Evolutionary conservation across 2,888 invertebrate species (phyloP).

Genomic region (Herminia tarsipennalis): DNA sequence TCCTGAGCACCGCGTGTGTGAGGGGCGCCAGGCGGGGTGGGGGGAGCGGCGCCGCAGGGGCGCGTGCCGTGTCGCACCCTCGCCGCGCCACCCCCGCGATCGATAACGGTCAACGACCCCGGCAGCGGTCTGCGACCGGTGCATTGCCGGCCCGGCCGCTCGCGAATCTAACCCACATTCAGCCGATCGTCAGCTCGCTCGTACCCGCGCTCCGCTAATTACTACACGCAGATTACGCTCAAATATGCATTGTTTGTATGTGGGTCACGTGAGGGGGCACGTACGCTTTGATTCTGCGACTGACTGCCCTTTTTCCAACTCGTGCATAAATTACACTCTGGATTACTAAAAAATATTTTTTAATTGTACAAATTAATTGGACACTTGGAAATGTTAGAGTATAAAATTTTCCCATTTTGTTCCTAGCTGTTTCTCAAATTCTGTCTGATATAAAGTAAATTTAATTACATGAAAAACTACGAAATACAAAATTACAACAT

Average conservation of each 20-base stretch:
- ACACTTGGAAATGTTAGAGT: not conserved
- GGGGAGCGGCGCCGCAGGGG: constrained; percentile 70
- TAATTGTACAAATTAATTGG: constrained; percentile 4
- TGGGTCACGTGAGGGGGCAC: constrained; percentile 55
- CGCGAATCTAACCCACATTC: constrained; percentile 76
- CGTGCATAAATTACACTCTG: constrained; percentile 11
- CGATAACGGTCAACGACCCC: constrained; percentile 84
- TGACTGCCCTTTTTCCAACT: constrained; percentile 24
- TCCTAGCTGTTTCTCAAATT: too few relatives aligned
- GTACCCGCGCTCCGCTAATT: constrained; percentile 63
- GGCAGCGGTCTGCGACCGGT: constrained; percentile 73
- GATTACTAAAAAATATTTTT: not conserved
- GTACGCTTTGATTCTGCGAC: constrained; percentile 30
- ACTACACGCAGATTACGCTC: constrained; percentile 67
- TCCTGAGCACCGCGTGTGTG: constrained; percentile 53
- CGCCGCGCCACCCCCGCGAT: constrained; percentile 61
- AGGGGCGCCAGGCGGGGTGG: constrained; percentile 22
- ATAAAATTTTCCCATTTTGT: too few relatives aligned
- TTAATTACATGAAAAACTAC: too few relatives aligned
- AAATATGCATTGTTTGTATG: constrained; percentile 65
- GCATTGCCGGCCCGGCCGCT: constrained; percentile 65
- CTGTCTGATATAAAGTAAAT: too few relatives aligned
- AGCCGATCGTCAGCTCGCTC: constrained; percentile 8
- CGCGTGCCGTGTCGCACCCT: constrained; percentile 65
- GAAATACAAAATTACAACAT: too few relatives aligned